phyloP scores from a whole-genome alignment of 2,888 invertebrate genomes.

The Diarsia mendica region DNA sequence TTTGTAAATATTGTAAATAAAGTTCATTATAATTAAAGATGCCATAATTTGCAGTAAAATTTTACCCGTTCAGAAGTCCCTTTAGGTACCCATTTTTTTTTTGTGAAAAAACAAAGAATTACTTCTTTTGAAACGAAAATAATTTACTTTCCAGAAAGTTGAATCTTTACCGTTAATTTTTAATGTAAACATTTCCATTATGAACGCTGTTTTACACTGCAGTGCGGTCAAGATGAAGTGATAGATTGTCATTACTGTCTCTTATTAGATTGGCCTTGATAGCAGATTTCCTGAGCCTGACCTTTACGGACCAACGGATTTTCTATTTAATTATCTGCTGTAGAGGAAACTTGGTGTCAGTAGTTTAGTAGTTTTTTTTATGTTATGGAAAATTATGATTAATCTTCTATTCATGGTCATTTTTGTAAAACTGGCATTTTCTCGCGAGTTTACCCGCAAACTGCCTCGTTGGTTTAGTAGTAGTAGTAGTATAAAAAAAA shows the following conservation, averaged over 20 bases:
- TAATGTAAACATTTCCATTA: constrained; percentile 5
- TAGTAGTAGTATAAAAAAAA: too few relatives aligned
- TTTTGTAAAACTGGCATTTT: neutral
- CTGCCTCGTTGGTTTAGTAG: too few relatives aligned
- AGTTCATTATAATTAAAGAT: too few relatives aligned
- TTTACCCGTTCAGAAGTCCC: too few relatives aligned
- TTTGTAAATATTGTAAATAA: too few relatives aligned
- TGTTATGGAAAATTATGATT: neutral
- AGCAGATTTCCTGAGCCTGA: constrained; percentile 49
- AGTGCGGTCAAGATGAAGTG: constrained; percentile 52
- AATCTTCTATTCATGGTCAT: neutral
- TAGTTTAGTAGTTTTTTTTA: neutral
- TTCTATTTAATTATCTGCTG: constrained; percentile 57
- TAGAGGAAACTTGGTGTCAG: constrained; percentile 23
- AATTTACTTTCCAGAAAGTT: neutral
- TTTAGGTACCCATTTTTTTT: too few relatives aligned
- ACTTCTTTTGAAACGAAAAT: neutral
- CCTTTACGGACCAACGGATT: constrained; percentile 50
- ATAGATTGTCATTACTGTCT: constrained; percentile 52
- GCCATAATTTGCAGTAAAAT: too few relatives aligned
- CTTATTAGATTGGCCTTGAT: constrained; percentile 64
- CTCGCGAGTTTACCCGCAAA: neutral
- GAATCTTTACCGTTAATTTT: too few relatives aligned
- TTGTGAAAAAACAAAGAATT: too few relatives aligned
- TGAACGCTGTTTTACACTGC: constrained; percentile 27